Percentiles rank a stretch among this genome's conserved stretches.
phyloP scores from a whole-genome alignment of 2,797 vertebrate species.

The Sebastes miniatus region DNA sequence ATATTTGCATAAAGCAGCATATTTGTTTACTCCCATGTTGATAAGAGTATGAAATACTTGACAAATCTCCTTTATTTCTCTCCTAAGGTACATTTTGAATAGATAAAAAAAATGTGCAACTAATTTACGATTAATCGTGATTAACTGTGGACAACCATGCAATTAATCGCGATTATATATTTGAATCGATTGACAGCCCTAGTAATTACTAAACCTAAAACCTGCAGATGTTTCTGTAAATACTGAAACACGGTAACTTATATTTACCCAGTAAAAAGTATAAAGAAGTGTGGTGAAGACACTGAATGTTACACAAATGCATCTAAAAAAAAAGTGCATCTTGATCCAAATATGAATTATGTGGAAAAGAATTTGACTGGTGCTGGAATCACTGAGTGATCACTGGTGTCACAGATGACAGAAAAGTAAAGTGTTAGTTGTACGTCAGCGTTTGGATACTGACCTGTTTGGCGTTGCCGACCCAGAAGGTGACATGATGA shows the following conservation, averaged over 20 bases:
- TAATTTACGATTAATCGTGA: no score
- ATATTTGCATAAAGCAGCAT: no score
- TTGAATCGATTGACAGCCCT: no score
- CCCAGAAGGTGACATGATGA: constrained; percentile 88
- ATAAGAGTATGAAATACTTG: no score
- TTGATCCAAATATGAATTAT: not conserved
- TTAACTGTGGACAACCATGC: no score
- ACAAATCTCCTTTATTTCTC: no score
- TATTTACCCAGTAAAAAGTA: not conserved
- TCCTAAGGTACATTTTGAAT: no score
- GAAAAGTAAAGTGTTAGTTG: not conserved
- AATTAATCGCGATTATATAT: no score
- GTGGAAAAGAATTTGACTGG: not conserved
- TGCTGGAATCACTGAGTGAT: not conserved
- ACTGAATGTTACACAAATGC: not conserved
- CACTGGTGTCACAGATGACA: not conserved
- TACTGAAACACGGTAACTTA: not conserved
- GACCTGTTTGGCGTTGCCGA: constrained; percentile 89
- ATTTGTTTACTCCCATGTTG: no score
- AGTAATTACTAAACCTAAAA: not conserved
- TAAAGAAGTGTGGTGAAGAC: not conserved
- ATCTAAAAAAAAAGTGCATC: not conserved
- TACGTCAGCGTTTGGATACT: constrained; percentile 23
- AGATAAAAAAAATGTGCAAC: accelerated
- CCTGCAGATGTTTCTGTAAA: not conserved